Evolutionary conservation across 1,140 invertebrate species (phyloP).

Genomic region (Archegozetes longisetosus): DNA sequence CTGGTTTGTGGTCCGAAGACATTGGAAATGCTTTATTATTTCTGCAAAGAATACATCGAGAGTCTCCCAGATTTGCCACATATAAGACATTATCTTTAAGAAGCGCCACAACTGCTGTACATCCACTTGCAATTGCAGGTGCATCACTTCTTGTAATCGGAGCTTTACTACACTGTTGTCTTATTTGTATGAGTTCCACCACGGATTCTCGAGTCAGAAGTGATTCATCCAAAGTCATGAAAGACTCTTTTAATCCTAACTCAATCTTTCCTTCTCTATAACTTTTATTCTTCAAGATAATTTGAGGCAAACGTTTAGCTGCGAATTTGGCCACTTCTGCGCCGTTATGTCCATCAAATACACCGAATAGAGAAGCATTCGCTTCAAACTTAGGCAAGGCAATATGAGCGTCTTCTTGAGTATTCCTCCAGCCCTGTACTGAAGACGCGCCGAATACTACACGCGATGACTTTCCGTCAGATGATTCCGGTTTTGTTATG

Average conservation of each 20-base stretch:
- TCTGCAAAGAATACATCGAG: slow-evolving; percentile 68
- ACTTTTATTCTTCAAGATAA: slow-evolving; percentile 1
- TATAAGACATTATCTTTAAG: slow-evolving; percentile 36
- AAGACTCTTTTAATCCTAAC: slow-evolving; percentile 6
- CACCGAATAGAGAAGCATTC: background rate
- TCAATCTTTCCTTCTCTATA: slow-evolving; percentile 4
- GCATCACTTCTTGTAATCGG: slow-evolving; percentile 21
- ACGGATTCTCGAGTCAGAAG: background rate
- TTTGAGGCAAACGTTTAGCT: background rate
- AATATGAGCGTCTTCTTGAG: slow-evolving; percentile 4
- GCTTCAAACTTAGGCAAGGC: background rate
- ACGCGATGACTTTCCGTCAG: background rate
- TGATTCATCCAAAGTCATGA: slow-evolving; percentile 3
- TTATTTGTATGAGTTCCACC: background rate
- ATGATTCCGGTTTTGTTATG: background rate
- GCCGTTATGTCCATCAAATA: slow-evolving; percentile 11
- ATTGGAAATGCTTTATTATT: slow-evolving; percentile 77
- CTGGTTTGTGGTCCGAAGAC: slow-evolving; percentile 88
- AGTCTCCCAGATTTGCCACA: slow-evolving; percentile 61
- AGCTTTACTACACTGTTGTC: background rate
- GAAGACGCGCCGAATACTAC: background rate
- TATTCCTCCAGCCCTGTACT: slow-evolving; percentile 9
- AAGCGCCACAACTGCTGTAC: slow-evolving; percentile 81
- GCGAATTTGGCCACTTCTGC: background rate
- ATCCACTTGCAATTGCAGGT: slow-evolving; percentile 78